Percentiles rank a stretch among this genome's conserved stretches.
These are phyloP conservation scores for Ceriagrion tenellum DNA, from an alignment of 2,888 invertebrate genomes.

Conservation along the genomic window DNA sequence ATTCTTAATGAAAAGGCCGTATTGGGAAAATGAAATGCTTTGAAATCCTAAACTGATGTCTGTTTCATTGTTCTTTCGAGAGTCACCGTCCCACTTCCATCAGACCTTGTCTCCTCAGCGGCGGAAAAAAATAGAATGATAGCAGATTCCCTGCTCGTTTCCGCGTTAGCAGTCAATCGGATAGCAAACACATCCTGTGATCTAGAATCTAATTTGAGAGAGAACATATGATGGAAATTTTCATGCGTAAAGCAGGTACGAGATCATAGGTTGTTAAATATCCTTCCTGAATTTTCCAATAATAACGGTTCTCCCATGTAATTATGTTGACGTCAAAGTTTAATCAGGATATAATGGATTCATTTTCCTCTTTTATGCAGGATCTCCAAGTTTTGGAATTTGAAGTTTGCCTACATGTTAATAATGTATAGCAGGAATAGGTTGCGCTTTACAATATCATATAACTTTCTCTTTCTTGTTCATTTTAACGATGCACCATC, in stretches of 20 bases:
- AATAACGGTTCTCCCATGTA: not conserved
- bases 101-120: constrained; percentile 2
- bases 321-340: too few relatives aligned
- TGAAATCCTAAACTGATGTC: constrained; percentile 21
- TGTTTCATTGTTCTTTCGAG: constrained; percentile 9
- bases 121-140: not conserved
- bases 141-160: not conserved
- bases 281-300: not conserved
- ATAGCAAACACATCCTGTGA: not conserved
- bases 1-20: not conserved
- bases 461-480: too few relatives aligned
- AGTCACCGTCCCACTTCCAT: not conserved
- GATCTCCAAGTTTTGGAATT: too few relatives aligned
- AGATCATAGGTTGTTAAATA: not conserved
- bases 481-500: too few relatives aligned
- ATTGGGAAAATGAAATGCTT: constrained; percentile 11
- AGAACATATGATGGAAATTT: not conserved
- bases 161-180: not conserved
- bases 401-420: too few relatives aligned
- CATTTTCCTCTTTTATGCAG: too few relatives aligned
- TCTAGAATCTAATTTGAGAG: not conserved
- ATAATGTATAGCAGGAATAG: too few relatives aligned
- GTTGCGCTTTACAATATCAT: too few relatives aligned
- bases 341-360: too few relatives aligned
- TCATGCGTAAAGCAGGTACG: not conserved